Evolutionary conservation across 2,113 vertebrate species (phyloP), one percentile per base, ranked within the genome.

Genomic region (Meleagris gallopavo): DNA sequence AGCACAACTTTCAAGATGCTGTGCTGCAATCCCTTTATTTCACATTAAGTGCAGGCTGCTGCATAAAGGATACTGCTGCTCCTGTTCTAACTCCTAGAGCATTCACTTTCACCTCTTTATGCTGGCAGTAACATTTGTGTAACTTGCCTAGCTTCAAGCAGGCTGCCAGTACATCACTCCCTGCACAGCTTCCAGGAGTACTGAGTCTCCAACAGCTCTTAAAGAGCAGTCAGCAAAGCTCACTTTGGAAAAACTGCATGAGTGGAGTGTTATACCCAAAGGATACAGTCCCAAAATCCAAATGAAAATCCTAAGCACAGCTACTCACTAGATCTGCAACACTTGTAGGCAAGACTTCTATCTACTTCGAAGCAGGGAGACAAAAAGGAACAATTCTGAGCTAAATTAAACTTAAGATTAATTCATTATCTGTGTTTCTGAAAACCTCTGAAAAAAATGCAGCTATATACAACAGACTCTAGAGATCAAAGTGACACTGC

Each of bases 301-400:
- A 91, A 91, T 66, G 83, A 83, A 89, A 87, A 82, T 38, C 52
- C 25, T 55, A 72, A 93, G 62, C 4, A 5, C 16, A 87, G 75
- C 64, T 73, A 88, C 27, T 32, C 48, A 46, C 85, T 94, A 85
- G 48, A 57, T 89, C 58, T 67, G 58, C 54, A 71, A 18, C 85
- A 85, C 34, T 64, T 88, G 38, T 61, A 87, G 52, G 61, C 38
- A 84, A 70, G 45, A 34, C 27, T 77, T 75, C 41, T 78, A 71
- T 52, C 41, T 78, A 71, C 66, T 75, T 94, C 38, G 92, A 94
- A 89, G 84, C 46, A 90, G 46, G 41, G 74, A 71, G 25, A 61
- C n/a, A 58, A 24, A 78, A 9, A 83, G 61, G 43, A 75, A 71
- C 22, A 78, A 55, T 34, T 89, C 38, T 78, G 57, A 92, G 65